Base-by-base conservation (phyloP, 2,797 vertebrate genomes). In the Ctenochaetus hawaiiensis region DNA sequence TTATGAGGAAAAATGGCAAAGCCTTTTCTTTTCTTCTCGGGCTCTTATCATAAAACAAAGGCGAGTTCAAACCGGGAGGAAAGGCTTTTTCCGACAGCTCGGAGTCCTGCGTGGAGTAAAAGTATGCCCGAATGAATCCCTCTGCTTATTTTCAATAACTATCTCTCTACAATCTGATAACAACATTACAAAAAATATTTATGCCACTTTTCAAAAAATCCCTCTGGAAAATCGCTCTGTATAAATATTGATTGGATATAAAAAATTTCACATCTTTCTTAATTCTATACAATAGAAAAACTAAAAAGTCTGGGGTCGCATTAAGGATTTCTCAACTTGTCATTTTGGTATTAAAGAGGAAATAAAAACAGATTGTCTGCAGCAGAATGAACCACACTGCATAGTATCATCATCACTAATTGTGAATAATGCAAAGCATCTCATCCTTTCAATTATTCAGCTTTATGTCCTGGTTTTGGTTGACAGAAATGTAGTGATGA, bases 361-460 rank as follows among this genome's bases (percentile, higher is more conserved):
- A 87, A 86, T 73, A 81, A 80, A 78, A 87, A 82, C 41, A 81
- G 72, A 80, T 88, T 85, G 78, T 88, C 77, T 67, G 80, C 52
- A 17, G 77, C 85, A 85, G 85, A 90, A 84, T 56, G 83, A 85
- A 86, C 76, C 75, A 81, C 82, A 80, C 80, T 81, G 79, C 70
- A 68, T 74, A 89, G 88, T 89, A 91, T 92, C 90, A 88, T 89
- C 85, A 89, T 91, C 81, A 78, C 89, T 91, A 87, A 93, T 90
- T 91, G 93, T 93, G 84, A 95, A 91, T 93, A 90, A 93, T 93
- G 91, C 88, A 93, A 77, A 82, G 81, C 85, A 85, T 90, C 91
- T 92, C 87, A 89, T 88, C 83, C 80, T 91, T 90, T 94, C 78
- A 94, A 95, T 94, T 91, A 95, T 94, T 95, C 82, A 94, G 78